Evolutionary conservation across 2,113 vertebrate genomes (phyloP), one percentile per base, ranked within the genome.

Genomic region (Pholis gunnellus): DNA sequence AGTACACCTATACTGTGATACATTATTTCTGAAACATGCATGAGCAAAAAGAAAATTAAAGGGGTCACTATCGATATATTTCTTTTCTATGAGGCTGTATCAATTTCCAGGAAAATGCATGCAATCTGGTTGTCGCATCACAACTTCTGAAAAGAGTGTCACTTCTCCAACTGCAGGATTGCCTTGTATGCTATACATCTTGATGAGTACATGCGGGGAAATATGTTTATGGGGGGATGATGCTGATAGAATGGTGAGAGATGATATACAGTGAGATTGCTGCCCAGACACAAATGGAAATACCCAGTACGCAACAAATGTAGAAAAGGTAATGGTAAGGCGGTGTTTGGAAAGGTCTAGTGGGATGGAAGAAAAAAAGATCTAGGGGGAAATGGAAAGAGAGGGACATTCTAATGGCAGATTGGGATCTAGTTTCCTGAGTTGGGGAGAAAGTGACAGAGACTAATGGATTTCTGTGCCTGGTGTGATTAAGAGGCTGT

Each of bases 391-490:
- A 90, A 86, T 84, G 92, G 94, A 94, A 94, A 92, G 91, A 87
- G 91, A 85, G 82, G 89, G 91, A 91, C 93, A 94, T 92, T 89
- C 92, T 92, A 94, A 94, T 72, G 56, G 71, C 87, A 94, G 94
- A 92, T 92, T 95, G 93, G 85, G 83, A 96, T 95, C 93, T 89
- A 81, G 81, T 80, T 93, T 95, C 92, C 90, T 91, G 92, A 95
- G 96, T 93, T 93, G 86, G 90, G 81, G 91, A 94, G 81, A 93
- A 95, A 95, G 29, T 96, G 96, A 96, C 93, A 92, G 95, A 94
- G 96, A 95, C 95, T 94, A 96, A 97, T 95, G 95, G 95, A 96
- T 96, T 97, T 95, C 94, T 82, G 95, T 91, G 94, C 93, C 91
- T 89, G 88, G 83, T 92, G 93, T 95, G 96, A 95, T 91, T 95